Percentiles rank a stretch among this genome's conserved stretches.
phyloP scores from a whole-genome alignment of 1,140 invertebrate genomes.

The Maconellicoccus hirsutus region DNA sequence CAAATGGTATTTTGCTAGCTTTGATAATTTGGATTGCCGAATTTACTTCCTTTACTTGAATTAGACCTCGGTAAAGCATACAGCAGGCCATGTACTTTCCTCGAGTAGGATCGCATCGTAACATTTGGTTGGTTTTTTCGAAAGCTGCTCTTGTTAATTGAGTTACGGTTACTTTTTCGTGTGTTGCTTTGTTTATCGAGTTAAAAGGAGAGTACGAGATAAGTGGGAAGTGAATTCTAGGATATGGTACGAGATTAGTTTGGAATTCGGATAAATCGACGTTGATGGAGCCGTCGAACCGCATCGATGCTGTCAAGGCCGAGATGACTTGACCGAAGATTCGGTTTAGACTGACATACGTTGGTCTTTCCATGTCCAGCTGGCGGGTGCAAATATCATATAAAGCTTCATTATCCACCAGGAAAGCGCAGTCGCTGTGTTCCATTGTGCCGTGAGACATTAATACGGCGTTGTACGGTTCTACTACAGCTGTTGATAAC shows the following conservation, averaged over 20 bases:
- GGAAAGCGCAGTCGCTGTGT: conserved; percentile 51
- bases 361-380: conserved; percentile 44
- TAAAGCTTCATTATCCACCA: too few species aligned
- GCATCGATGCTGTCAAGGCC: conserved; percentile 41
- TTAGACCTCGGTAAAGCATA: conserved; percentile 42
- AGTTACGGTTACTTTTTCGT: conserved; percentile 13
- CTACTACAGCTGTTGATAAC: conserved; percentile 37
- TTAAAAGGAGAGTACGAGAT: conserved; percentile 29
- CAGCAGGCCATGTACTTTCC: conserved; percentile 49
- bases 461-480: too few species aligned
- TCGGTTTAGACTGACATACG: conserved; percentile 40
- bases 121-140: conserved; percentile 23
- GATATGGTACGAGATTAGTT: too few species aligned
- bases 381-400: conserved; percentile 53
- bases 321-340: conserved; percentile 37
- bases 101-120: conserved; percentile 31
- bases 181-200: not conserved
- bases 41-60: conserved; percentile 50
- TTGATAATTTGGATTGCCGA: conserved; percentile 62
- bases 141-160: conserved; percentile 2
- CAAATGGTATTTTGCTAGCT: too few species aligned
- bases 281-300: conserved; percentile 51
- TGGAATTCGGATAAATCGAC: conserved; percentile 55
- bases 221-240: too few species aligned
- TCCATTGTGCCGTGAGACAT: conserved; percentile 53